Evolutionary conservation across 2,888 invertebrate genomes (phyloP), one percentile per base, ranked within the genome.

Genomic region (Spodoptera littoralis): DNA sequence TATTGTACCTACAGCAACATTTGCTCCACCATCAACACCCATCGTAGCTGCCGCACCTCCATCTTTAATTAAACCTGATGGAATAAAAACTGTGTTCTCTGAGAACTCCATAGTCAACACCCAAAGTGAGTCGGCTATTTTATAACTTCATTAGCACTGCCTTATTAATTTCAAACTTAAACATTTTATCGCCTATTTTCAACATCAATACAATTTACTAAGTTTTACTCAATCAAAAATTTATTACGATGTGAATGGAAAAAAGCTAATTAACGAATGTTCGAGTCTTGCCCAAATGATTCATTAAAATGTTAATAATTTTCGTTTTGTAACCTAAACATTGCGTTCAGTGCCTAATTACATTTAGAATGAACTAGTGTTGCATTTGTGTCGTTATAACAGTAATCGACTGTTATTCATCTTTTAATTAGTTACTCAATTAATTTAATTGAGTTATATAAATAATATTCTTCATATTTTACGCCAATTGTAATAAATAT

Each of bases 91-190:
- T 45, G 22, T 82, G 11, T 68, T 84, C 9, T 72, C 83, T 36
- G 85, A 83, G 51, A 89, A 87, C 55, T 80, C 87, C 11, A 69
- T 86, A 54, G 85, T 82, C 43, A 89, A 88, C 47, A 86, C 82
- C 52, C 88, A 90, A 71, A 88, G 90, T 91, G 76, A 86, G 89
- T 79, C 36, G 3, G 9, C 24, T 13, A 3, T 55, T 30, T 41
- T 13, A 52, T 48, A 53, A 30, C 48, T 36, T 22, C 12, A 69
- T 46, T 50, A 4, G 49, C 43, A 55, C 5, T 42, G 11, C 41
- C 12, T 41, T 22, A 36, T 50, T 46, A 44, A 50, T 27, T 66
- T 42, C n/a, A 45, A 30, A 27, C 18, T 30, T 59, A 1, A 42
- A 18, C n/a, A 30, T 56, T n/a, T 36, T 46, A 18, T 54, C 36